Evolutionary conservation across 1,140 invertebrate species (phyloP), one percentile per base, ranked within the genome.

Genomic region (Diploscapter pachys): DNA sequence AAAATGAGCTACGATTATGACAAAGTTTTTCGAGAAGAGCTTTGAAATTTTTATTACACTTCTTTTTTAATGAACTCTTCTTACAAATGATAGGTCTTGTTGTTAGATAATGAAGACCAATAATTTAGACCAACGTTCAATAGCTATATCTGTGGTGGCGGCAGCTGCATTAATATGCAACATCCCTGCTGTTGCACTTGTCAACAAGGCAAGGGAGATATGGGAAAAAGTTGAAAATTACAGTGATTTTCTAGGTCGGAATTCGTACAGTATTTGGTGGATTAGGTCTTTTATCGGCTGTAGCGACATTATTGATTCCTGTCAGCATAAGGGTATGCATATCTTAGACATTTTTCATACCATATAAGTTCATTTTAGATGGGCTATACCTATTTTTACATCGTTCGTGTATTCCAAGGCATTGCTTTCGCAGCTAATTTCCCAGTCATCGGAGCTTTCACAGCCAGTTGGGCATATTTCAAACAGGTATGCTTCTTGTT

Each of bases 351-450:
- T 5, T 68, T 55, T 5, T 5, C 5, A 8, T 6, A 9, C 6
- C 0, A 68, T 13, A 68, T 13, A 68, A 61, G n/a, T 6, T 66
- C 3, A 51, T 74, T 78, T 66, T 67, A 81, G 56, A 57, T 62
- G 49, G 80, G 80, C 49, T 81, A 78, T 72, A 69, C 71, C 54
- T 81, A 71, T 51, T 72, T 78, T 52, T 55, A 80, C 11, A 70
- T 57, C 49, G 53, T 65, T 51, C 78, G 80, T 63, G 57, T 76
- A 52, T 31, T 80, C n/a, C 80, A 81, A 63, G 80, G 80, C 51
- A 63, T 81, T 49, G 78, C 80, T 4, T 81, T 81, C 59, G 80
- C 80, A n/a, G 72, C 76, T 56, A 81, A 81, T 63, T 81, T 81
- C 64, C 80, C 80, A 5, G 76, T 80, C 2, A 81, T 81, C 51